phyloP scores from a whole-genome alignment of 2,113 vertebrate genomes.

The Pongo abelii region DNA sequence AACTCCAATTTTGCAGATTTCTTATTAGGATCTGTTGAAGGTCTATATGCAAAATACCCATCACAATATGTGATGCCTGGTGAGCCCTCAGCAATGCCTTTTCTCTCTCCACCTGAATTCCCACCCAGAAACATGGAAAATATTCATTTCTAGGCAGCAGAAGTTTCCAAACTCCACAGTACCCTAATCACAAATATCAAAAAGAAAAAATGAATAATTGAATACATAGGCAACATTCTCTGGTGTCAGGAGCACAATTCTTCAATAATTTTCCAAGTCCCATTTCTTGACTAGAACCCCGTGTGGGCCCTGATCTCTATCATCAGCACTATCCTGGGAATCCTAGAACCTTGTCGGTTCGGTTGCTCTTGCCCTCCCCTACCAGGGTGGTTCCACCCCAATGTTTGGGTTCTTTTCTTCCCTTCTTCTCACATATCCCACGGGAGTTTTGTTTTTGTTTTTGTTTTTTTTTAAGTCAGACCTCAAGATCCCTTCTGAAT shows the following conservation, averaged over 20 bases:
- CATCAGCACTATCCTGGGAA: background rate
- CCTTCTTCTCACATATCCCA: background rate
- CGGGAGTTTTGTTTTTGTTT: background rate
- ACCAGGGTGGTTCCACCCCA: background rate
- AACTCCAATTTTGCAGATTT: background rate
- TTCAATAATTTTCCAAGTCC: background rate
- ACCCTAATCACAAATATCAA: background rate
- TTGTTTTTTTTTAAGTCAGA: background rate
- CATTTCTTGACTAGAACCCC: background rate
- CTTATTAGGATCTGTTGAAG: background rate
- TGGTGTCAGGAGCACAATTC: background rate
- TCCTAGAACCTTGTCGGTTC: background rate
- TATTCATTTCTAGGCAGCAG: background rate
- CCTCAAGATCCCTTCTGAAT: background rate
- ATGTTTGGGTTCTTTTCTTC: background rate
- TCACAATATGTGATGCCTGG: background rate
- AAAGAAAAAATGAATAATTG: background rate
- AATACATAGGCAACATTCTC: background rate
- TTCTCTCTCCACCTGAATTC: background rate
- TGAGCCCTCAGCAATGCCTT: background rate
- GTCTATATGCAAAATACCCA: background rate
- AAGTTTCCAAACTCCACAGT: background rate
- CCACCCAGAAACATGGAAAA: background rate
- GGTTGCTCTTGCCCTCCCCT: background rate
- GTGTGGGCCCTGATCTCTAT: accelerated